phyloP scores from a whole-genome alignment of 2,888 invertebrate species.

The Sepioteuthis lessoniana region DNA sequence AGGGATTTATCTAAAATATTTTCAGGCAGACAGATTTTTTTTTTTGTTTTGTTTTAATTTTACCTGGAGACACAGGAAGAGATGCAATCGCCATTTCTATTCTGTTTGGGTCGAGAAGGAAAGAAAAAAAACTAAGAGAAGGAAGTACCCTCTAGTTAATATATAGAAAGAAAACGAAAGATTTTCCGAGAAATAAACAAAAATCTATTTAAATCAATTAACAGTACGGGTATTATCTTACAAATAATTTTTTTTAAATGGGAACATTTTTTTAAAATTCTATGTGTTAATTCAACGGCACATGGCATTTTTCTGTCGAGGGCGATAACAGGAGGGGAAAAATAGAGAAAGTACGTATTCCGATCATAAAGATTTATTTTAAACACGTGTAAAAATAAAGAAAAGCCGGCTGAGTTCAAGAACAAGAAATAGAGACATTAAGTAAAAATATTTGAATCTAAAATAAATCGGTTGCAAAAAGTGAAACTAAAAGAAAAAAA shows the following conservation, averaged over 20 bases:
- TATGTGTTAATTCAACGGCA: not conserved
- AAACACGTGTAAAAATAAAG: not conserved
- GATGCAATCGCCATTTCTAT: conserved; percentile 21
- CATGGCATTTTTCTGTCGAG: not conserved
- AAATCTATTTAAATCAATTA: not conserved
- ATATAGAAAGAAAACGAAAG: not conserved
- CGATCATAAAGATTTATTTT: too few relatives aligned
- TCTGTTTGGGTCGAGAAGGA: not conserved
- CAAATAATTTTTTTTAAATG: not conserved
- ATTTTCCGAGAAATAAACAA: not conserved
- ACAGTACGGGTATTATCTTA: not conserved
- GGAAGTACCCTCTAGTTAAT: too few relatives aligned
- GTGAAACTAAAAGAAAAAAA: not conserved
- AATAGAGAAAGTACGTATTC: not conserved
- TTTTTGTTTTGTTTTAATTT: not conserved
- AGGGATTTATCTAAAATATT: too few relatives aligned
- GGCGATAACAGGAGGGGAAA: not conserved
- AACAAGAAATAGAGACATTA: not conserved
- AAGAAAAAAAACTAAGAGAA: too few relatives aligned
- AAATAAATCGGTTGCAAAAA: not conserved
- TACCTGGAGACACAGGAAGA: not conserved
- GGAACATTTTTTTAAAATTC: too few relatives aligned
- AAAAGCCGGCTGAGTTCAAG: not conserved
- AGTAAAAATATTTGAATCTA: not conserved
- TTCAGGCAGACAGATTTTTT: not conserved